A percentile compares a stretch with the other conserved stretches of the same genome.
Evolutionary conservation across 2,888 invertebrate genomes (phyloP).

Genomic region (Mycogona germanica): DNA sequence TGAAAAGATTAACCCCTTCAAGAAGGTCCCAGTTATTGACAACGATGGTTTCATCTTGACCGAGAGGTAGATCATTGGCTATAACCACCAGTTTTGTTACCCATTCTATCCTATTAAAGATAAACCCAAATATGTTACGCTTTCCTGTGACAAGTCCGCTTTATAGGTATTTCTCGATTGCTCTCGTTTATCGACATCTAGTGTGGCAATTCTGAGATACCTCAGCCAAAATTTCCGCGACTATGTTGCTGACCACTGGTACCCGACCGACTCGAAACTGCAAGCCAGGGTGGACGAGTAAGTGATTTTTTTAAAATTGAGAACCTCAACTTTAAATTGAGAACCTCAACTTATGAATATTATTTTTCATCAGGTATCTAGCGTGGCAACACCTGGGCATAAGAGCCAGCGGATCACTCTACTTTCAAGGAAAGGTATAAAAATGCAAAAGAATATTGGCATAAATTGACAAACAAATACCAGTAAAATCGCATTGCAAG

Average conservation of each 20-base stretch:
- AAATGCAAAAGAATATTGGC: no score
- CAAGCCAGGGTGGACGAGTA: slow-evolving; percentile 58
- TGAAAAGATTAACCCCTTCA: slow-evolving; percentile 35
- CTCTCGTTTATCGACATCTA: slow-evolving; percentile 28
- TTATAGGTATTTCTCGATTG: background rate
- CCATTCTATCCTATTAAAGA: no score
- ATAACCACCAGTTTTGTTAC: no score
- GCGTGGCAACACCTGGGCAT: slow-evolving; percentile 64
- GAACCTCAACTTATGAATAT: no score
- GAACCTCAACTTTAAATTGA: no score
- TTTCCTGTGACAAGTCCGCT: no score
- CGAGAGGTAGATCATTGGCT: slow-evolving; percentile 40
- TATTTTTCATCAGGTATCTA: no score
- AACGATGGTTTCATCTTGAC: slow-evolving; percentile 37
- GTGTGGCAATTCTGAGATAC: slow-evolving; percentile 59
- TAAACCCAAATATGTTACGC: no score
- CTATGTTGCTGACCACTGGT: slow-evolving; percentile 45
- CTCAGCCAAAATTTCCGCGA: slow-evolving; percentile 41
- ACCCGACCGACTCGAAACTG: slow-evolving; percentile 46
- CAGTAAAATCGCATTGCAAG: no score
- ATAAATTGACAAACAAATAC: no score
- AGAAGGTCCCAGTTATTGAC: slow-evolving; percentile 37
- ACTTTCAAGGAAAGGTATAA: slow-evolving; percentile 45
- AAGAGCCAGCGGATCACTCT: slow-evolving; percentile 44
- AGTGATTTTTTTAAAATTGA: no score